phyloP scores from a whole-genome alignment of 2,797 vertebrate genomes.

The Eulemur mongoz region DNA sequence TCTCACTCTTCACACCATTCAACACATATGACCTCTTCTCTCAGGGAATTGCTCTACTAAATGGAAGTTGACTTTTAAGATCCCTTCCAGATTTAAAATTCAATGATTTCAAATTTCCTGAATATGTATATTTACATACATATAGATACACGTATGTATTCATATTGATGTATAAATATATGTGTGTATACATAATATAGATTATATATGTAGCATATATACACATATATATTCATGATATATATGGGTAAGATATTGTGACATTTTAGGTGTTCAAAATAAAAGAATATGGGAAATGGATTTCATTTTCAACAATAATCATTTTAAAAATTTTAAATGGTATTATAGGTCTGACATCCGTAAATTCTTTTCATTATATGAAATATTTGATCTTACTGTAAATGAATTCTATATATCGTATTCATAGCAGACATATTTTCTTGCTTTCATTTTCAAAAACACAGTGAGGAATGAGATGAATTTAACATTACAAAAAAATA shows the following conservation, averaged over 20 bases:
- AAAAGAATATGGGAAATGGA: not conserved
- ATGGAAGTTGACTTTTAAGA: not conserved
- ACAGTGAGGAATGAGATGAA: not conserved
- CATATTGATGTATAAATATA: not conserved
- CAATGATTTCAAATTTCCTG: not conserved
- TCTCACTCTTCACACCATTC: not conserved
- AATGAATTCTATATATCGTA: not conserved
- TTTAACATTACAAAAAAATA: not conserved
- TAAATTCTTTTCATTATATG: not conserved
- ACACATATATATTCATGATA: not conserved
- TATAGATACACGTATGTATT: not conserved
- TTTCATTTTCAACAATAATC: conserved; percentile 27
- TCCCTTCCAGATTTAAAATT: not conserved
- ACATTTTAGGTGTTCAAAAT: not conserved
- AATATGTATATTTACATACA: not conserved
- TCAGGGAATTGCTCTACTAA: not conserved
- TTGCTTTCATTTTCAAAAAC: conserved; percentile 58
- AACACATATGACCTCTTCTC: not conserved
- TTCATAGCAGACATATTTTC: not conserved
- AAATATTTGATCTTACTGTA: conserved; percentile 10
- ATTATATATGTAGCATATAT: not conserved
- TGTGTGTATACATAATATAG: not conserved
- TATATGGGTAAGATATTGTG: not conserved
- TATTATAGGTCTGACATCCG: not conserved
- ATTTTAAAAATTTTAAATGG: not conserved